Evolutionary conservation across 1,140 invertebrate genomes (phyloP).

Genomic region (Scaptomyza pallida): DNA sequence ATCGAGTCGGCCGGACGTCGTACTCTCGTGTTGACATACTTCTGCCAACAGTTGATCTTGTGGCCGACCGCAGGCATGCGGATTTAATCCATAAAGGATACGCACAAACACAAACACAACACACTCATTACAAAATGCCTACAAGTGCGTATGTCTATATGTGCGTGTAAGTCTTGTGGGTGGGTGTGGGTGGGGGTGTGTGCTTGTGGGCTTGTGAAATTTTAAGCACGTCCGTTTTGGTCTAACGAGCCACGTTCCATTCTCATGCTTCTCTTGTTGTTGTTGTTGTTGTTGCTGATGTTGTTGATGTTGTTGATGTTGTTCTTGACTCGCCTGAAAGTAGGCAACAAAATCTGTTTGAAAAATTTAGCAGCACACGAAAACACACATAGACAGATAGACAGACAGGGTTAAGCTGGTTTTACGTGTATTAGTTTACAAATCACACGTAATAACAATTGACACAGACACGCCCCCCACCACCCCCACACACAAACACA

Average conservation of each 20-base stretch:
- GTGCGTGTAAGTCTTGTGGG: slow-evolving; percentile 1
- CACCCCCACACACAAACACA: neutral
- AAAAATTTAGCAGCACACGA: slow-evolving; percentile 37
- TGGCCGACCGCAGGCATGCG: slow-evolving; percentile 79
- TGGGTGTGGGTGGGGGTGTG: slow-evolving; percentile 8
- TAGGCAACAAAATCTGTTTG: slow-evolving; percentile 66
- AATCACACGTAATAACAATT: slow-evolving; percentile 81
- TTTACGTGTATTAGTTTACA: slow-evolving; percentile 71
- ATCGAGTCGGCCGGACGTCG: slow-evolving; percentile 37
- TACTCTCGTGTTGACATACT: slow-evolving; percentile 77
- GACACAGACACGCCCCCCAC: slow-evolving; percentile 53
- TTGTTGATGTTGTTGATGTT: slow-evolving; percentile 20
- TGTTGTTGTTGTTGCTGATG: slow-evolving; percentile 15
- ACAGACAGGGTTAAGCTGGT: slow-evolving; percentile 2
- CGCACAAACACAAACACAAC: slow-evolving; percentile 51
- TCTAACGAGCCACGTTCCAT: slow-evolving; percentile 74
- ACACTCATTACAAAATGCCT: slow-evolving; percentile 24
- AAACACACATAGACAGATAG: neutral
- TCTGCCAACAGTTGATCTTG: slow-evolving; percentile 82
- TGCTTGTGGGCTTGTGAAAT: slow-evolving; percentile 64
- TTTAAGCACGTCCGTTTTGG: slow-evolving; percentile 79
- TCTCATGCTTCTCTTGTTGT: slow-evolving; percentile 8
- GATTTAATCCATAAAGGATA: slow-evolving; percentile 83
- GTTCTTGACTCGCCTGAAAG: slow-evolving; percentile 50
- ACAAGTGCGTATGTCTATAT: slow-evolving; percentile 35